These are phyloP conservation scores for Netelia fuscicornis DNA, from an alignment of 2,888 invertebrate species.

Conservation along the genomic window DNA sequence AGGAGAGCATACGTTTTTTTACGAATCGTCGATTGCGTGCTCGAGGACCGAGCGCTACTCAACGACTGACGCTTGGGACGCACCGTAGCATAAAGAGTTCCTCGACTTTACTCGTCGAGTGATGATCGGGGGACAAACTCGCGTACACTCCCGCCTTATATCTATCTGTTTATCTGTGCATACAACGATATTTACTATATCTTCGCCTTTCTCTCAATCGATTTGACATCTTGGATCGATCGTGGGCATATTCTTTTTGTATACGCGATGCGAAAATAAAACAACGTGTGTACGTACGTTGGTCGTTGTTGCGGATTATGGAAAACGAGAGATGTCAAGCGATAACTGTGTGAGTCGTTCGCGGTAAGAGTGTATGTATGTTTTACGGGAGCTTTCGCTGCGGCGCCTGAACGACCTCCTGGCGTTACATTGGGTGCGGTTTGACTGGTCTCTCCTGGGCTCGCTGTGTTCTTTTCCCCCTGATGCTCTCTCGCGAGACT, in stretches of 20 bases:
- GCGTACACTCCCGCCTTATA: not conserved
- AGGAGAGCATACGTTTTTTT: slow-evolving; percentile 24
- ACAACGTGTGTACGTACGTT: too few species aligned
- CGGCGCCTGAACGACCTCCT: slow-evolving; percentile 73
- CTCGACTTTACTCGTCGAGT: slow-evolving; percentile 1
- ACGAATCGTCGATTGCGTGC: slow-evolving; percentile 16
- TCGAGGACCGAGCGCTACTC: slow-evolving; percentile 29
- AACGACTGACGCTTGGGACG: slow-evolving; percentile 41
- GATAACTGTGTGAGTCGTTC: slow-evolving; percentile 16
- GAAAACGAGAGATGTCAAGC: slow-evolving; percentile 16
- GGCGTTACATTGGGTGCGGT: slow-evolving; percentile 83
- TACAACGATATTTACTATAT: not conserved
- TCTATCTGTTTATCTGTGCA: not conserved
- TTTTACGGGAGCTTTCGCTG: slow-evolving; percentile 60
- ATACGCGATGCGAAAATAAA: too few species aligned
- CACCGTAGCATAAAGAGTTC: slow-evolving; percentile 24
- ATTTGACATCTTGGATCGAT: not conserved
- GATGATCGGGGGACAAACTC: slow-evolving; percentile 1
- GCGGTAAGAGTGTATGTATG: slow-evolving; percentile 1
- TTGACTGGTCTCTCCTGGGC: slow-evolving; percentile 70
- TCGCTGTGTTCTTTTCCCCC: slow-evolving; percentile 51
- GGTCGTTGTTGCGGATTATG: not conserved
- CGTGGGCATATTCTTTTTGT: not conserved
- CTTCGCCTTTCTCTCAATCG: not conserved
- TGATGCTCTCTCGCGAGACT: slow-evolving; percentile 50